Evolutionary conservation across 1,140 invertebrate genomes (phyloP), one percentile per base, ranked within the genome.

Genomic region (Rhyacophila brunnea): DNA sequence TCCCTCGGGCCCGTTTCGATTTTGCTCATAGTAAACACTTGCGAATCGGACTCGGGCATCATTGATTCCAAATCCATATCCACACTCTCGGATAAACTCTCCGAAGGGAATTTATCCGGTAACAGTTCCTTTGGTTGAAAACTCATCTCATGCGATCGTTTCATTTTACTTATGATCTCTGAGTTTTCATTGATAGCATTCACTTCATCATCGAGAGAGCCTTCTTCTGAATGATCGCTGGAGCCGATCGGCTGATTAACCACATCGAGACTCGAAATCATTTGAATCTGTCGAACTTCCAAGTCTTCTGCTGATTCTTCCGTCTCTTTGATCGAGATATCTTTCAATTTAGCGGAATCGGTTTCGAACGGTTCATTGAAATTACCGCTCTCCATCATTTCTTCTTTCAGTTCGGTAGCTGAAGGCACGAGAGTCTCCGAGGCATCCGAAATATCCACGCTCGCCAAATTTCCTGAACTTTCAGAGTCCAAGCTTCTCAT

Each of bases 341-440:
- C 35, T 56, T 67, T 64, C 13, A 68, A 68, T 67, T 77, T 77
- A 60, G 74, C 72, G 38, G 54, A 52, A 66, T 77, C 75, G 60
- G 72, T 71, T n/a, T 77, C 58, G 62, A 78, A 77, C 55, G 76
- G 75, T 65, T 78, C 76, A 6, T 74, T 66, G 43, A 77, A 77
- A 10, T 74, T 76, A 60, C 75, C 77, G 55, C 76, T 80, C 65
- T 79, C 77, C 71, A 77, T 74, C 48, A 78, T 68, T 68, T 78
- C 77, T 68, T 80, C 76, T 71, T 81, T 81, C 44, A 78, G 62
- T 61, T 88, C 87, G 13, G 81, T 80, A 10, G 86, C 86, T 9
- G 92, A 93, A 6, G 91, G 87, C 10, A 96, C 87, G 32, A 96
- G 71, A 5, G 93, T 96, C 78, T 95, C 93, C 1, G 92, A 94